Percentiles rank a stretch among this genome's conserved stretches.
phyloP scores from a whole-genome alignment of 2,888 invertebrate genomes.

The Nemoura dubitans region DNA sequence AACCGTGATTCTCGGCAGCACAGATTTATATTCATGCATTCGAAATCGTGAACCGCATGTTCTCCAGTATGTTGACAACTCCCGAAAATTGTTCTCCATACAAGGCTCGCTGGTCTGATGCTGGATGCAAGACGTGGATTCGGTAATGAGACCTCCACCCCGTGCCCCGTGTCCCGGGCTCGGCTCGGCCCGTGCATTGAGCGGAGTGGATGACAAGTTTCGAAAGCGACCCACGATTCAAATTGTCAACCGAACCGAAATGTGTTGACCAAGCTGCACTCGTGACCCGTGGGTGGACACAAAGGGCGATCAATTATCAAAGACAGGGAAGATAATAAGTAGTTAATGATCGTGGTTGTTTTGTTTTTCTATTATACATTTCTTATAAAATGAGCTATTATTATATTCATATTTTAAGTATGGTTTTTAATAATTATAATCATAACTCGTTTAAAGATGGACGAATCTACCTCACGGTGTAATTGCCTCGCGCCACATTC shows the following conservation, averaged over 20 bases:
- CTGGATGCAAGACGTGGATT: neutral
- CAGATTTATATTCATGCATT: slow-evolving; percentile 9
- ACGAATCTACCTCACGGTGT: neutral
- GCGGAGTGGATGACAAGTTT: neutral
- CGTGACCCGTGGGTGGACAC: slow-evolving; percentile 20
- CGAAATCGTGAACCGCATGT: slow-evolving; percentile 21
- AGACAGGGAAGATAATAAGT: slow-evolving; percentile 37
- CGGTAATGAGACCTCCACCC: slow-evolving; percentile 1
- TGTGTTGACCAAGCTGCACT: neutral
- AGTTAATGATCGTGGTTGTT: slow-evolving; percentile 13
- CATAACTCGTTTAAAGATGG: neutral
- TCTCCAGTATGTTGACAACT: slow-evolving; percentile 9
- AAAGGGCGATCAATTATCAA: slow-evolving; percentile 42
- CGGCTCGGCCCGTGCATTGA: too few relatives aligned
- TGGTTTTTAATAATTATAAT: neutral
- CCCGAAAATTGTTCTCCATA: slow-evolving; percentile 10
- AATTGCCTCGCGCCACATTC: neutral
- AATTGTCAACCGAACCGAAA: neutral
- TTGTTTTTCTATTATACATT: neutral
- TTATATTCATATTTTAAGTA: neutral
- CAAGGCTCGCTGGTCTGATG: neutral
- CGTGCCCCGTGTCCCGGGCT: neutral
- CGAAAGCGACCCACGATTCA: slow-evolving; percentile 8
- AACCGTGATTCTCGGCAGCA: neutral
- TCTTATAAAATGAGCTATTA: neutral